Conservation (phyloP, 2,113 vertebrate species). For the Rhodinocichla rosea region DNA sequence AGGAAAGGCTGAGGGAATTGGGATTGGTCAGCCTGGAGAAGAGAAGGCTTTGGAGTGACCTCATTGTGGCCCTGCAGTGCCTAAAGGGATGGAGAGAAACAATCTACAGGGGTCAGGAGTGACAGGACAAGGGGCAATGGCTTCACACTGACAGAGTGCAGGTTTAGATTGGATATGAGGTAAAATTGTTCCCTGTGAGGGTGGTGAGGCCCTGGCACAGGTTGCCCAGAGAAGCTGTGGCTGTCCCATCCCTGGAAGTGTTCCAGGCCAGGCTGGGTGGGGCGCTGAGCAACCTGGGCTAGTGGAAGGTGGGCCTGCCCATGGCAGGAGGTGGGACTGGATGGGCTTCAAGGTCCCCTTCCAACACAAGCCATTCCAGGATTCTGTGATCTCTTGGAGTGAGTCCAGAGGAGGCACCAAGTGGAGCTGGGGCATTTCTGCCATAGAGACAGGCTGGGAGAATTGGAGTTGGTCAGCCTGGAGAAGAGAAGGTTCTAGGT, state of each 20-base stretch:
- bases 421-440: neutral
- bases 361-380: neutral
- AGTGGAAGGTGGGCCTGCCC: neutral
- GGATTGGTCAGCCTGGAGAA: neutral
- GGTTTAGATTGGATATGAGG: fast-evolving
- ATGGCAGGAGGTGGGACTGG: neutral
- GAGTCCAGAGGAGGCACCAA: neutral
- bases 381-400: neutral
- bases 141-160: neutral
- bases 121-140: neutral
- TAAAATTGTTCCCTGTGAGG: neutral
- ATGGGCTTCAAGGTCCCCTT: neutral
- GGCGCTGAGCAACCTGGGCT: fast-evolving
- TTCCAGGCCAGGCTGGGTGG: fast-evolving
- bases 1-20: too few species aligned
- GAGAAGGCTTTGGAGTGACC: neutral
- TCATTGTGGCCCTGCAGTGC: neutral
- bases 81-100: neutral
- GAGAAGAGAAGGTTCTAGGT: neutral
- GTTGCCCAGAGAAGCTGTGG: neutral
- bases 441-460: neutral
- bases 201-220: neutral
- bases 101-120: neutral
- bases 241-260: neutral
- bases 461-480: neutral